phyloP scores from a whole-genome alignment of 2,888 invertebrate genomes.

The Hypercompe scribonia region DNA sequence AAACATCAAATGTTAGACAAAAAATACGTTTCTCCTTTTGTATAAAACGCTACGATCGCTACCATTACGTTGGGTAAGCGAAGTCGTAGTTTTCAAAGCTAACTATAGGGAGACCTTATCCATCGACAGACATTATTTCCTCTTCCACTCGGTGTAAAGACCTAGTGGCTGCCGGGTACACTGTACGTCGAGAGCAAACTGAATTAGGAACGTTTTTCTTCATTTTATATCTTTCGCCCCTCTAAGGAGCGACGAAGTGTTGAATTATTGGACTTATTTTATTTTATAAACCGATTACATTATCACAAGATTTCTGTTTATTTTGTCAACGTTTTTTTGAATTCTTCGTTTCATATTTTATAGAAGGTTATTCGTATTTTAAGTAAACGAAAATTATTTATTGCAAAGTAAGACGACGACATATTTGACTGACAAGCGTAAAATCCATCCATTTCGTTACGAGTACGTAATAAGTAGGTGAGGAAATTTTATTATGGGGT shows the following conservation, averaged over 20 bases:
- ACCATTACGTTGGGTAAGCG: slow-evolving; percentile 63
- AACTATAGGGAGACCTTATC: slow-evolving; percentile 60
- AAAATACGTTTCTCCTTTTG: slow-evolving; percentile 50
- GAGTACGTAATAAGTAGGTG: slow-evolving; percentile 6
- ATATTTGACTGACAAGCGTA: slow-evolving; percentile 44
- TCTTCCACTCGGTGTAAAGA: slow-evolving; percentile 65
- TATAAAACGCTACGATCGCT: slow-evolving; percentile 42
- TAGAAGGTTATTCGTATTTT: slow-evolving; percentile 51
- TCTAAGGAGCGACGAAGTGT: slow-evolving; percentile 78
- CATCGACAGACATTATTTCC: slow-evolving; percentile 75
- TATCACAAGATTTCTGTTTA: slow-evolving; percentile 76
- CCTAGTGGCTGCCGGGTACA: slow-evolving; percentile 70
- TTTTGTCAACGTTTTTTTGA: slow-evolving; percentile 69
- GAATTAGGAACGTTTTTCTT: slow-evolving; percentile 83
- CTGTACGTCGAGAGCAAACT: slow-evolving; percentile 76
- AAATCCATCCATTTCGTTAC: slow-evolving; percentile 30
- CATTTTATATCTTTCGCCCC: slow-evolving; percentile 79
- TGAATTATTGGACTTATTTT: slow-evolving; percentile 84
- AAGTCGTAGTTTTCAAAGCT: slow-evolving; percentile 61
- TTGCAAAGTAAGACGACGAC: slow-evolving; percentile 39
- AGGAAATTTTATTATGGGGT: slow-evolving; percentile 12
- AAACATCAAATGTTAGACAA: slow-evolving; percentile 48
- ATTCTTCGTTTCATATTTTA: slow-evolving; percentile 63
- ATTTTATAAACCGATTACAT: slow-evolving; percentile 81
- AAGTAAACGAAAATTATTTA: slow-evolving; percentile 36